Percentiles rank a stretch among this genome's conserved stretches.
Evolutionary conservation across 2,888 invertebrate species (phyloP).

Genomic region (Diabrotica balteata): DNA sequence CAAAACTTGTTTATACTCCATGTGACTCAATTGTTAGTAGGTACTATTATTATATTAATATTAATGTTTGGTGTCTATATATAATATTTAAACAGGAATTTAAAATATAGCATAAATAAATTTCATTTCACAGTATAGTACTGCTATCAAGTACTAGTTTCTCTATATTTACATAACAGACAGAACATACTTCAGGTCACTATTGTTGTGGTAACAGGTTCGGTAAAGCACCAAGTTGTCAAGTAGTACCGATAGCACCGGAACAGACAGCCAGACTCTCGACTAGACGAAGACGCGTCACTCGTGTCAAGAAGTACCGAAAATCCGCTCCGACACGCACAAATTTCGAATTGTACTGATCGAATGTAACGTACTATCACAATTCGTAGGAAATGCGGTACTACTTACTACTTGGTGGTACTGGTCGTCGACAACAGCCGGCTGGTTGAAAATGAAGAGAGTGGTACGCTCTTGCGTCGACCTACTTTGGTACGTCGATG

Average conservation of each 20-base stretch:
- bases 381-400: not conserved
- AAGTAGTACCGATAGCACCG: not conserved
- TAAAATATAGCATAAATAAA: too few species aligned
- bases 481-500: slow-evolving; percentile 6
- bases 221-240: too few species aligned
- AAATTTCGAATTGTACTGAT: slow-evolving; percentile 4
- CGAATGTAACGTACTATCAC: not conserved
- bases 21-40: too few species aligned
- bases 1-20: too few species aligned
- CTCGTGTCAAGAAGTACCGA: not conserved
- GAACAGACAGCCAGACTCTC: not conserved
- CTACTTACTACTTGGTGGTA: not conserved
- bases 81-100: too few species aligned
- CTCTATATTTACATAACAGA: too few species aligned
- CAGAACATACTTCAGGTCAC: too few species aligned
- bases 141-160: too few species aligned
- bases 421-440: not conserved
- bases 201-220: too few species aligned
- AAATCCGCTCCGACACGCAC: not conserved
- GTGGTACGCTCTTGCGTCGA: slow-evolving; percentile 7
- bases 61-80: too few species aligned
- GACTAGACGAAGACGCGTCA: slow-evolving; percentile 3
- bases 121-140: too few species aligned
- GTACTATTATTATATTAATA: too few species aligned
- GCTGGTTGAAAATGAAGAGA: slow-evolving; percentile 8